phyloP scores from a whole-genome alignment of 1,140 invertebrate species.

The Akabosia matsudoensis region DNA sequence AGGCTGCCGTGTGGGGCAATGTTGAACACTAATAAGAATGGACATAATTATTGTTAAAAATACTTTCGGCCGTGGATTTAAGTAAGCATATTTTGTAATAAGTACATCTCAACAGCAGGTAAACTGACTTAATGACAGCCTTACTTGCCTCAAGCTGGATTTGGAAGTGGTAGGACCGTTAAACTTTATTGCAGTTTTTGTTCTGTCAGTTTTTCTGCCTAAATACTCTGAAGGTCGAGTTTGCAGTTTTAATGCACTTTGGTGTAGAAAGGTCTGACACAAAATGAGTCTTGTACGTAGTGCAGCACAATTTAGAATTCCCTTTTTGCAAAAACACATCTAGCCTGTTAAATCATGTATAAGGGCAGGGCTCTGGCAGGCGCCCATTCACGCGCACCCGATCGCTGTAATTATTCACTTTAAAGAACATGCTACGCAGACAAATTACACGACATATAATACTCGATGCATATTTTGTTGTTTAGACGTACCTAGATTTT shows the following conservation, averaged over 20 bases:
- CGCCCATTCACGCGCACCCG: not conserved
- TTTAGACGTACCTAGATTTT: no score
- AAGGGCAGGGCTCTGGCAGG: slow-evolving; percentile 8
- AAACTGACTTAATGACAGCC: not conserved
- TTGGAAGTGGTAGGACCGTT: not conserved
- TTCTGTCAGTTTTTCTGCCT: no score
- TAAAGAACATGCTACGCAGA: not conserved
- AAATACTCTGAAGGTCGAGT: no score
- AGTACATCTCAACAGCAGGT: not conserved
- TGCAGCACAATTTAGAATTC: not conserved
- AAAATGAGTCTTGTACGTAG: no score
- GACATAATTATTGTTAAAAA: not conserved
- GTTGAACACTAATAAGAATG: not conserved
- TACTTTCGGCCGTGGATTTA: not conserved
- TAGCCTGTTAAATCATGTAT: not conserved
- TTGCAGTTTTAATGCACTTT: not conserved
- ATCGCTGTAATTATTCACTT: not conserved
- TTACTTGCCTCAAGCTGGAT: not conserved
- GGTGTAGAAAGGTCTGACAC: slow-evolving; percentile 2
- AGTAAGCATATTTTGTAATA: not conserved
- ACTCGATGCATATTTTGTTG: not conserved
- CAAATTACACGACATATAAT: slow-evolving; percentile 21
- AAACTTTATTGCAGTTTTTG: not conserved
- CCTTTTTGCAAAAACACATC: not conserved
- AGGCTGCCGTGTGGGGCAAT: not conserved